Percentiles rank a stretch among this genome's conserved stretches.
These are phyloP conservation scores for Ahaetulla prasina DNA, from an alignment of 2,113 vertebrate genomes.

Conservation along the genomic window DNA sequence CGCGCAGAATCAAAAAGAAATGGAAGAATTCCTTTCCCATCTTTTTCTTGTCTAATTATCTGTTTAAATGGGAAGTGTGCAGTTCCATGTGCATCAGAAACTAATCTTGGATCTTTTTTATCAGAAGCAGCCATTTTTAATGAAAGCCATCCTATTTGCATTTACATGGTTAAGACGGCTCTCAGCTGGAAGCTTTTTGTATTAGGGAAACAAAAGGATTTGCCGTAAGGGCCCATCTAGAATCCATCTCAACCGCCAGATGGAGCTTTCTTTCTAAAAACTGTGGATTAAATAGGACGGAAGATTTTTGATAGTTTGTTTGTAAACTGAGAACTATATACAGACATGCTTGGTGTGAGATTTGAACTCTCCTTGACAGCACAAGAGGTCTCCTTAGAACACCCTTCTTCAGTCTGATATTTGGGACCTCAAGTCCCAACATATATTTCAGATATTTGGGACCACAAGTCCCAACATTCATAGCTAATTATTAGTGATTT, in stretches of 20 bases:
- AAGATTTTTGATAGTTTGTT: not conserved
- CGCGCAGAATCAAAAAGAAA: conserved; percentile 9
- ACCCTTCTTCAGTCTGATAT: not conserved
- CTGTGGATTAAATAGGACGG: not conserved
- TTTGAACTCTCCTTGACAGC: not conserved
- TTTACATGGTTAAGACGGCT: conserved; percentile 23
- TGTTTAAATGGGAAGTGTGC: conserved; percentile 26
- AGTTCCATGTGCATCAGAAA: conserved; percentile 22
- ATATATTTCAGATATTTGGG: not conserved
- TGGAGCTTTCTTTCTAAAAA: conserved; percentile 39
- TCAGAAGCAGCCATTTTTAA: conserved; percentile 5
- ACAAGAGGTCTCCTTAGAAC: not conserved
- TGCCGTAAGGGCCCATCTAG: not conserved
- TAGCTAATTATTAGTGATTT: not conserved
- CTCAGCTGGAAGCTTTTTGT: not conserved
- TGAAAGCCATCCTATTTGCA: conserved; percentile 31
- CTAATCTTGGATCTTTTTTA: conserved; percentile 27
- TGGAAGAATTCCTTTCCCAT: conserved; percentile 28
- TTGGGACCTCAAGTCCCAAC: not conserved
- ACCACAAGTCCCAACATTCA: not conserved
- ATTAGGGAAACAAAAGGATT: not conserved
- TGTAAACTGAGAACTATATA: not conserved
- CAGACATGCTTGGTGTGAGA: not conserved
- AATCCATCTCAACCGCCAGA: conserved; percentile 20
- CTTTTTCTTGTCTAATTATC: conserved; percentile 36